Evolutionary conservation across 2,797 vertebrate species (phyloP), one percentile per base, ranked within the genome.

Genomic region (Ptychadena robeensis): DNA sequence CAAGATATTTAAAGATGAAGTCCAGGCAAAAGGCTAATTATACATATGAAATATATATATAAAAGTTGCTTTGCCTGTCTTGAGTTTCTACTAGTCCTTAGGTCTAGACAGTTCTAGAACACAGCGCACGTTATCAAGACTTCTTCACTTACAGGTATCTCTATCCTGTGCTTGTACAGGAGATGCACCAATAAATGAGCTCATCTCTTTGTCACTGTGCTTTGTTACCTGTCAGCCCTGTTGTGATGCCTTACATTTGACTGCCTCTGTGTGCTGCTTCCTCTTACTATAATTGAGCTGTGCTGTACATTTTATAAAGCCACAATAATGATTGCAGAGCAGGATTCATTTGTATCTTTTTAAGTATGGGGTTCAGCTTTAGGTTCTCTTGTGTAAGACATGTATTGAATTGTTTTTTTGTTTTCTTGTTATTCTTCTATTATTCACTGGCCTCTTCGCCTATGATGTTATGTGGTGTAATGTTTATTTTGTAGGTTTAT

Each of bases 401-500:
- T n/a, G n/a, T n/a, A n/a, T n/a, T n/a, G n/a, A n/a, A n/a, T n/a
- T n/a, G n/a, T n/a, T n/a, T n/a, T n/a, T n/a, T n/a, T n/a, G n/a
- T n/a, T n/a, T n/a, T n/a, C n/a, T n/a, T n/a, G n/a, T n/a, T n/a
- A n/a, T n/a, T n/a, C 6, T 12, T 22, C 5, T 53, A 18, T 53
- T 44, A n/a, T n/a, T n/a, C n/a, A 15, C 40, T 14, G 40, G 40
- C 40, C 18, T 2, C 10, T 44, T 44, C 18, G 3, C 1, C 40
- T 38, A 8, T 44, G 40, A 44, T 44, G 4, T 15, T 15, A 4
- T 44, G 12, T 44, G n/a, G n/a, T n/a, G n/a, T 44, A 44, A 44
- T 44, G 40, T 18, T 37, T 44, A 25, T 30, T 78, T 35, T 35
- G 30, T 83, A 98, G 96, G 94, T 97, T 83, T 98, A 98, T 0